Percentiles rank a stretch among this genome's conserved stretches.
These are phyloP conservation scores for Synergus gifuensis DNA, from an alignment of 2,888 invertebrate species.

Conservation along the genomic window DNA sequence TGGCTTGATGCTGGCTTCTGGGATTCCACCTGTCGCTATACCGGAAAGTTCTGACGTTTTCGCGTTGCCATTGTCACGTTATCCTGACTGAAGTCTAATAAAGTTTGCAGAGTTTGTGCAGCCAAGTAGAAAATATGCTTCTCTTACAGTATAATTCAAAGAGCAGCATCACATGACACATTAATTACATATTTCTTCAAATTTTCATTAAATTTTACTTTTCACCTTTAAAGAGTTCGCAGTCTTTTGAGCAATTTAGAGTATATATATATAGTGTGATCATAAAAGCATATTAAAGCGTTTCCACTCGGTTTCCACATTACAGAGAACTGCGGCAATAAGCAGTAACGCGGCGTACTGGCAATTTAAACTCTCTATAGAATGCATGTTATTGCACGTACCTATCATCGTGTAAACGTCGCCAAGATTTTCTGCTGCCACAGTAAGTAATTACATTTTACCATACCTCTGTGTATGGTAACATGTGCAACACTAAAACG, in stretches of 20 bases:
- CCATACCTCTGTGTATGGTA: background rate
- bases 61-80: constrained; percentile 10
- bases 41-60: constrained; percentile 12
- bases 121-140: background rate
- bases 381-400: constrained; percentile 36
- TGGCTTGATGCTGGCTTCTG: constrained; percentile 1
- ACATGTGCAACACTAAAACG: constrained; percentile 4
- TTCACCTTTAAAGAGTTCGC: too few relatives aligned
- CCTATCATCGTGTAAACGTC: constrained; percentile 31
- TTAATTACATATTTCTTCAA: too few relatives aligned
- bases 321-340: constrained; percentile 59
- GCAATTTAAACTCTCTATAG: constrained; percentile 45
- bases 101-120: constrained; percentile 15
- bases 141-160: background rate
- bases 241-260: background rate
- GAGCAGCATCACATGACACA: background rate
- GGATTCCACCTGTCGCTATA: constrained; percentile 35
- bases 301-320: constrained; percentile 58
- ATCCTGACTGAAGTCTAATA: background rate
- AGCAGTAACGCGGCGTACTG: constrained; percentile 56
- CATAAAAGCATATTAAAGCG: constrained; percentile 54
- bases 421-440: constrained; percentile 33
- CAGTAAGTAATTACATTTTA: constrained; percentile 28
- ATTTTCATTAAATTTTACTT: too few relatives aligned
- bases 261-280: constrained; percentile 44